Percentiles rank a stretch among this genome's conserved stretches.
These are phyloP conservation scores for Drosophila tanythrix DNA, from an alignment of 2,888 invertebrate species.

Conservation along the genomic window DNA sequence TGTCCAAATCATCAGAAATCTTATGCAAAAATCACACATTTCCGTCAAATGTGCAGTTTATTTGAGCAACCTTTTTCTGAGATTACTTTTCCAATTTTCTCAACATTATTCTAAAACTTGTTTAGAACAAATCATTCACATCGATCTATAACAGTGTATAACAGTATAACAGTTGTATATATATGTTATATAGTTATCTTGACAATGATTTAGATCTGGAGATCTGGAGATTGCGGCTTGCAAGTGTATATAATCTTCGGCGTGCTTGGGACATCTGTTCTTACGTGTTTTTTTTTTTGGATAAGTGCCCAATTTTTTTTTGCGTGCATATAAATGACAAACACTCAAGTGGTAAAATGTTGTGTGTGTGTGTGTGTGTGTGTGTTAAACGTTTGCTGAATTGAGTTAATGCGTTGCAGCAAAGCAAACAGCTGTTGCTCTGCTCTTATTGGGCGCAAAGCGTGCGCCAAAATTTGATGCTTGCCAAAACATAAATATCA, in stretches of 20 bases:
- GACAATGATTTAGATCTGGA: neutral
- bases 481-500: conserved; percentile 79
- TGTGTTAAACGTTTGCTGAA: conserved; percentile 81
- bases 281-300: conserved; percentile 55
- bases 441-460: conserved; percentile 48
- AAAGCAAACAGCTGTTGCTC: conserved; percentile 46
- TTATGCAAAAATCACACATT: neutral
- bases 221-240: neutral
- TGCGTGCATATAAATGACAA: conserved; percentile 53
- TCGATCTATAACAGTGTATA: no score
- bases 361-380: conserved; percentile 54
- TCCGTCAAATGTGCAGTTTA: no score
- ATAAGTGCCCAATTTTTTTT: conserved; percentile 70
- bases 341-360: conserved; percentile 66
- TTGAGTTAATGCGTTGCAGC: conserved; percentile 68
- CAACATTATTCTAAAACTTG: neutral
- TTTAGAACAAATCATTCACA: neutral
- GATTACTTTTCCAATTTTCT: neutral
- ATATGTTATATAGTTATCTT: no score
- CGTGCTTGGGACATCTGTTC: neutral
- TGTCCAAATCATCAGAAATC: neutral
- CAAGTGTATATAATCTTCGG: neutral
- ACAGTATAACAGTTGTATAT: no score
- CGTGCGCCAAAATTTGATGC: conserved; percentile 78
- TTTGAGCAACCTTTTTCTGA: rapidly evolving